Percentiles rank a stretch among this genome's conserved stretches.
phyloP scores from a whole-genome alignment of 2,888 invertebrate genomes.

The Tiliacea aurago region DNA sequence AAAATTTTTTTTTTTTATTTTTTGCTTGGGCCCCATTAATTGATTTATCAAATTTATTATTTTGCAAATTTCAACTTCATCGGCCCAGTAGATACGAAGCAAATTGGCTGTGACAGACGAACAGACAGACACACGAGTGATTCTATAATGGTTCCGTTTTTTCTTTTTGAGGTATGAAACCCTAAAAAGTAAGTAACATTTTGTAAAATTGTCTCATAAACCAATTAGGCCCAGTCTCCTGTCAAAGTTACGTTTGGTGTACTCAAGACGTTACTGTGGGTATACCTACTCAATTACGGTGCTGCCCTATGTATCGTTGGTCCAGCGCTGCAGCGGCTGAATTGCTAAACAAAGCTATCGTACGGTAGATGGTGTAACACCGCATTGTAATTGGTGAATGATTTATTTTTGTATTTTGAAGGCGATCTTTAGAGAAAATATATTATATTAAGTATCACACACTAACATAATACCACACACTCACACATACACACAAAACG shows the following conservation, averaged over 20 bases:
- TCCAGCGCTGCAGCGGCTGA: conserved; percentile 19
- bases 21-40: no score
- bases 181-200: neutral
- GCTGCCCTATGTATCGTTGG: conserved; percentile 10
- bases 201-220: neutral
- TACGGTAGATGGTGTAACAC: neutral
- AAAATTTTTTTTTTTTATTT: no score
- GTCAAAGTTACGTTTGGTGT: neutral
- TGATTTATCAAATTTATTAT: no score
- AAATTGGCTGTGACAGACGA: no score
- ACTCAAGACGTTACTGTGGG: conserved; percentile 3
- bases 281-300: conserved; percentile 32
- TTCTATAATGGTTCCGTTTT: no score
- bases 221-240: neutral
- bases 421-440: neutral
- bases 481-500: no score
- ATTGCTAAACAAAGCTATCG: conserved; percentile 35
- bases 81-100: no score
- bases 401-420: neutral
- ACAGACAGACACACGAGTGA: no score
- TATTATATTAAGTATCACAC: no score
- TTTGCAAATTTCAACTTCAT: no score
- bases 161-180: no score
- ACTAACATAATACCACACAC: no score
- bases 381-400: neutral